Percentiles rank a stretch among this genome's conserved stretches.
These are phyloP conservation scores for Odontocolon sp. DNA, from an alignment of 2,888 invertebrate species.

Conservation along the genomic window DNA sequence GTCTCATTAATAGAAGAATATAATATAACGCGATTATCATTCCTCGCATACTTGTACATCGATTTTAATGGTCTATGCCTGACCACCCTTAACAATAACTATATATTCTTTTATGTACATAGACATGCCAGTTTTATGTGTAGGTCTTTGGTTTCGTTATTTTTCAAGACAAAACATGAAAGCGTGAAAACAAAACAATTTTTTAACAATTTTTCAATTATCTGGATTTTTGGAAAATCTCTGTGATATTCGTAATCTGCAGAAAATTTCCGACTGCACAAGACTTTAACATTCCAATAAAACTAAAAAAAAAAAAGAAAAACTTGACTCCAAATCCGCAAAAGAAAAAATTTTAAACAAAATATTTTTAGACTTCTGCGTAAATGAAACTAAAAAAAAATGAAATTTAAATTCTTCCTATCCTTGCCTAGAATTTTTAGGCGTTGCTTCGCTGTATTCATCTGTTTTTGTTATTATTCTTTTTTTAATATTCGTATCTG, in stretches of 20 bases:
- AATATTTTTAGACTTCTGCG: not conserved
- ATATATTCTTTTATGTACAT: not conserved
- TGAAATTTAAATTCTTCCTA: no score
- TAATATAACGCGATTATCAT: no score
- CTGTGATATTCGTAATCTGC: no score
- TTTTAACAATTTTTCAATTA: no score
- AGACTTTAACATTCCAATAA: not conserved
- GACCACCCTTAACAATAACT: conserved; percentile 40
- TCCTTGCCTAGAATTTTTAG: not conserved
- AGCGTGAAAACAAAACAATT: no score
- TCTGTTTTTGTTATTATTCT: not conserved
- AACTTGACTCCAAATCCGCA: not conserved
- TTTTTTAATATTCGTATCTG: not conserved
- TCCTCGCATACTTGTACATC: not conserved
- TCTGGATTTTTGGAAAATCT: no score
- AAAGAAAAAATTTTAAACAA: not conserved
- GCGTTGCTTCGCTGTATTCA: not conserved
- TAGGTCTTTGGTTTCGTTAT: not conserved
- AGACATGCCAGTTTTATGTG: not conserved
- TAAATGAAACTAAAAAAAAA: not conserved
- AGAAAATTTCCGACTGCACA: not conserved
- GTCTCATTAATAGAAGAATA: conserved; percentile 48
- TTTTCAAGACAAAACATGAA: not conserved
- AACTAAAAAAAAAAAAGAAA: not conserved
- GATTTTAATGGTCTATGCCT: conserved; percentile 16